Conservation (phyloP, 2,797 vertebrate species). For the Micropoecilia bifurca region DNA sequence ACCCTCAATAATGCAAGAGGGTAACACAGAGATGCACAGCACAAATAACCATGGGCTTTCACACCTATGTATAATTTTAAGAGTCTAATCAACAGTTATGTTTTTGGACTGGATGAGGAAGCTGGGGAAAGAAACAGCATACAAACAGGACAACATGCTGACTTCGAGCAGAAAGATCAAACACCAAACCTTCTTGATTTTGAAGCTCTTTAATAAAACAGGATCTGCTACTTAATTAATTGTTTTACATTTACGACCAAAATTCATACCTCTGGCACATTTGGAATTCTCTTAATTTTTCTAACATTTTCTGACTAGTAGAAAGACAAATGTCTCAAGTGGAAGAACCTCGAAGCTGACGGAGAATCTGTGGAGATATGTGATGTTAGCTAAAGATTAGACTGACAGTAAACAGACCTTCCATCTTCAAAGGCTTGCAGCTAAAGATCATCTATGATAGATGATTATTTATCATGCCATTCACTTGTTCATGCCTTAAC, state of each 20-base stretch:
- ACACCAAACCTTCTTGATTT: neutral
- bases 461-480: neutral
- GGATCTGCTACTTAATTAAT: no score
- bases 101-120: neutral
- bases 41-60: neutral
- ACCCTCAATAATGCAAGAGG: neutral
- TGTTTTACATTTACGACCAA: neutral
- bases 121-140: neutral
- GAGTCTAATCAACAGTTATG: neutral
- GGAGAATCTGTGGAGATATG: neutral
- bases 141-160: neutral
- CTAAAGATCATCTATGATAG: neutral
- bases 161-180: neutral
- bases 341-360: neutral
- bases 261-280: neutral
- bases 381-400: neutral
- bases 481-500: neutral
- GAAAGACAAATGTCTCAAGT: neutral
- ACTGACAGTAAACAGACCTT: neutral
- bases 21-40: neutral
- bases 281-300: neutral
- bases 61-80: neutral
- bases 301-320: neutral
- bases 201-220: neutral
- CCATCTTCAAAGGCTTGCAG: no score